These are phyloP conservation scores for Poecilia wingei DNA, from an alignment of 2,797 vertebrate species.

Conservation along the genomic window DNA sequence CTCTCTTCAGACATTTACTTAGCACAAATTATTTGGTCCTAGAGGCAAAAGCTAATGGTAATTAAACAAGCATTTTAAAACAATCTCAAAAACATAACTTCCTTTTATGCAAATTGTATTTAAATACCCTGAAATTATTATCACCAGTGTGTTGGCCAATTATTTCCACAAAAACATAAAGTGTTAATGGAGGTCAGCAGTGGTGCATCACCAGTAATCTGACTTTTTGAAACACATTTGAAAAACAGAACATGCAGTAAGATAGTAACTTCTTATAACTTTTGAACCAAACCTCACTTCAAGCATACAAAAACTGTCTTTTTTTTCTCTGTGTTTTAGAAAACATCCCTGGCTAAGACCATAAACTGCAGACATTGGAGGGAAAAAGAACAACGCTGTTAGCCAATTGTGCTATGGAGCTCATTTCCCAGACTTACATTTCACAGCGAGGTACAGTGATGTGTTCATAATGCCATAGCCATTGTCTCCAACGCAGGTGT, in stretches of 20 bases:
- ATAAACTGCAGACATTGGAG: neutral
- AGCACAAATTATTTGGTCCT: neutral
- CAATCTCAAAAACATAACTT: neutral
- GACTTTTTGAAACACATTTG: neutral
- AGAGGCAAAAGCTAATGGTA: neutral
- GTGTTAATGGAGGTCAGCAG: neutral
- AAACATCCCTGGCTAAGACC: neutral
- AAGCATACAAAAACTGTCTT: neutral
- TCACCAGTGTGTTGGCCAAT: neutral
- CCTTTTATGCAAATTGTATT: neutral
- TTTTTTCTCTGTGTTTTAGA: neutral
- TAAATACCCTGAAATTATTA: neutral
- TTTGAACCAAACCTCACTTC: neutral
- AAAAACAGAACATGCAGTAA: neutral
- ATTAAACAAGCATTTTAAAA: neutral
- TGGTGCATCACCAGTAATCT: neutral
- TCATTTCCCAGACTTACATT: conserved; percentile 81
- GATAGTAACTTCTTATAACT: neutral
- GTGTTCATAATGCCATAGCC: conserved; percentile 87
- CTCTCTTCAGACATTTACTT: neutral
- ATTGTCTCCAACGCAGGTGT: conserved; percentile 89
- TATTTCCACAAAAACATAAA: neutral
- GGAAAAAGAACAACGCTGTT: neutral
- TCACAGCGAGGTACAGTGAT: conserved; percentile 87
- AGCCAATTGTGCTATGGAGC: neutral